Conservation (phyloP, 2,113 vertebrate species). For the Rhinolophus sinicus region DNA sequence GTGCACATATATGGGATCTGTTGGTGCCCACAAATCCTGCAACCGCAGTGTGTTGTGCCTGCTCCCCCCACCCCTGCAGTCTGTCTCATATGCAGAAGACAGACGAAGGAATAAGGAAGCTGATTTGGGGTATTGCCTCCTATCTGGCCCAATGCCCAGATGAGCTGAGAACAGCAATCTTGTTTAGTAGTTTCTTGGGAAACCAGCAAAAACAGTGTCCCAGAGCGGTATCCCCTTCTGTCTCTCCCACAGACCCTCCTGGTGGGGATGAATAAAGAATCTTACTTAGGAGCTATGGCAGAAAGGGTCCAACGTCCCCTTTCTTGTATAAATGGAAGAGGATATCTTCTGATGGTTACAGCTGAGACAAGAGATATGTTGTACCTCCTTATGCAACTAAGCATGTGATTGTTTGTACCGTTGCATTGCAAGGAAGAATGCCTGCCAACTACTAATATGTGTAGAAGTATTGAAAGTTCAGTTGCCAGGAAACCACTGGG, state of each 20-base stretch:
- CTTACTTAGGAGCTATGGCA: not conserved
- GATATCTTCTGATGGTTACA: not conserved
- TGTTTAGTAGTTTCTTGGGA: not conserved
- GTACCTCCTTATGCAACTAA: not conserved
- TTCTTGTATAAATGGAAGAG: not conserved
- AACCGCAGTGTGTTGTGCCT: accelerated
- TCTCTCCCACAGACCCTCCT: not conserved
- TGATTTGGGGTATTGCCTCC: not conserved
- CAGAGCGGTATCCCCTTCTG: not conserved
- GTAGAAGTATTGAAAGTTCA: not conserved
- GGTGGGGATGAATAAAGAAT: not conserved
- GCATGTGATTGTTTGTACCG: not conserved
- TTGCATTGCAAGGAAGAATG: not conserved
- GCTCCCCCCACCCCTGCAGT: not conserved
- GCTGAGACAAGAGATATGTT: not conserved
- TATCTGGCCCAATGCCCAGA: not conserved
- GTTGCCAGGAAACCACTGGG: not conserved
- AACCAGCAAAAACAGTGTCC: not conserved
- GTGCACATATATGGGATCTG: not conserved
- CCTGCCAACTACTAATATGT: not conserved
- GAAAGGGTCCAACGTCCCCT: not conserved
- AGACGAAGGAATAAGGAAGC: not conserved
- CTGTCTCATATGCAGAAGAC: not conserved
- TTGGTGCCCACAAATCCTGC: not conserved
- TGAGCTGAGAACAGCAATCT: not conserved